Evolutionary conservation across 2,888 invertebrate species (phyloP), one percentile per base, ranked within the genome.

Genomic region (Bhutanitis thaidina): DNA sequence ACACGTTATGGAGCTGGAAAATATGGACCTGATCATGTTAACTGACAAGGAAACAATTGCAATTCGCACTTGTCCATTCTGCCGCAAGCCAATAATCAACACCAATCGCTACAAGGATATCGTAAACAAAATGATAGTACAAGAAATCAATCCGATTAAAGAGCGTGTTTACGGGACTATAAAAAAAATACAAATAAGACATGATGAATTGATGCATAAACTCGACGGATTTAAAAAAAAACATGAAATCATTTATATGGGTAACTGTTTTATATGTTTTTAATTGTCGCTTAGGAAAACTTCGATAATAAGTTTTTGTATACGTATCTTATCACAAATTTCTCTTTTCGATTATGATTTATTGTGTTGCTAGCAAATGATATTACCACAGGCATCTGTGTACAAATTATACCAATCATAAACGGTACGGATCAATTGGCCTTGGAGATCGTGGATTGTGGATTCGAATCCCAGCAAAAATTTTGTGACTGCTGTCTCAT

Each of bases 11-110:
- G 91, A 90, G 56, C 67, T 90, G 1, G 70, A 78, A 13, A 79
- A 78, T 34, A 77, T 91, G 71, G 89, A 90, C 45, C 69, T 57
- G 12, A 72, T 90, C 63, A 78, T 90, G 77, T 63, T 63, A 43
- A 67, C 71, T 2, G 67, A 80, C 30, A 68, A 53, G 13, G 80
- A 80, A 14, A 62, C 65, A 0, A 65, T 85, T 29, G 55, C 67
- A 14, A 76, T 89, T n/a, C 74, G 73, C 1, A 55, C 67, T 0
- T 94, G 94, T 62, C 93, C 93, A 0, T 71, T 68, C 50, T 94
- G 94, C 64, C 91, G 90, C 45, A 90, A 90, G 13, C 83, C 90
- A 0, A 91, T 94, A 10, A 77, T 90, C 12, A 90, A 84, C 59
- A 92, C 91, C 1, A 74, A 78, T 37, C 84, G 93, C 12, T 93